Base-by-base conservation (phyloP, 2,797 vertebrate species). In the Hozukius guyotensis region DNA sequence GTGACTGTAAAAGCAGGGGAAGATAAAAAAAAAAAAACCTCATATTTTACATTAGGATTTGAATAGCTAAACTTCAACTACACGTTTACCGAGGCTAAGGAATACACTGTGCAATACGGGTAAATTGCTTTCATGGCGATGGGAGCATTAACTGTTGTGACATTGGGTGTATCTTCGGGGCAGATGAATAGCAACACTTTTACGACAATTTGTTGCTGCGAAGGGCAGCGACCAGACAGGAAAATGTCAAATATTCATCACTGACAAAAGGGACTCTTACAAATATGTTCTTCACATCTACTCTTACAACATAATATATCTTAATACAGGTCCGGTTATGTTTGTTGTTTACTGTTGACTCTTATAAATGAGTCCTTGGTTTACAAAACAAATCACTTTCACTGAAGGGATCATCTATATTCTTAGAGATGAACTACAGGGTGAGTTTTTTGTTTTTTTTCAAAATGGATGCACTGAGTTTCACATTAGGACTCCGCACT, bases 361-460 rank as follows among this genome's bases (percentile, higher is more conserved):
- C 16, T 34, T 42, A 76, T 31, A 73, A 84, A 84, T 70, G 78
- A 65, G 24, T 81, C 80, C 80, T 84, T 77, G 84, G 74, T 68
- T 77, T 55, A 16, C 2, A 36, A 87, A 89, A 63, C 49, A 74
- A 76, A 75, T 75, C 57, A 74, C 9, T 81, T 85, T 77, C 57
- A 49, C 60, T 42, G 67, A 82, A 75, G 46, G 66, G 63, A 69
- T 84, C 32, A 61, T 84, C 60, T 76, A 8, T 83, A 56, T 80
- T 66, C 27, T 65, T 14, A 27, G 29, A 42, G 31, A 78, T 81
- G 71, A 80, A 61, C 38, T 64, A 42, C 66, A 70, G 38, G 27
- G 13, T 55, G 56, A 75, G 49, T 72, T 27, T 49, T 42, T 42
- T 42, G 25, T 0, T 0, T 16, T 29, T 3, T 65, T n/a, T 11